Evolutionary conservation across 1,140 invertebrate species (phyloP).

Genomic region (Drosophila sulfurigaster): DNA sequence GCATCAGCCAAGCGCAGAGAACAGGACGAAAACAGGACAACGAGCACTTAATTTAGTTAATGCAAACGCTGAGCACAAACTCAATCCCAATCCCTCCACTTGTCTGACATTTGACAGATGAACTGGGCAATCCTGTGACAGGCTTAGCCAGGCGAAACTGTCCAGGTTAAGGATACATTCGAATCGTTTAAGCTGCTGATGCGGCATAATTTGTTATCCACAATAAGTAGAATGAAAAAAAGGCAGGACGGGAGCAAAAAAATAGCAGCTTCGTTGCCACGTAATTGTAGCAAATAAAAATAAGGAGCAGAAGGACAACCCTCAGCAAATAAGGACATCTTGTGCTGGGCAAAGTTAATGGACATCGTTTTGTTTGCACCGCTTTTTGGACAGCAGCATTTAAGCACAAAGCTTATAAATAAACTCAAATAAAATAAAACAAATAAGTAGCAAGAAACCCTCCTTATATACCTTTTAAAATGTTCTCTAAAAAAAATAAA

Average conservation of each 20-base stretch:
- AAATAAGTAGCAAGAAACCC: background rate
- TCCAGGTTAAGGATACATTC: slow-evolving; percentile 60
- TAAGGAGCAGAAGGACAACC: slow-evolving; percentile 12
- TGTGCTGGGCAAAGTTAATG: slow-evolving; percentile 43
- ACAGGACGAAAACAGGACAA: slow-evolving; percentile 27
- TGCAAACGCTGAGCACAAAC: slow-evolving; percentile 59
- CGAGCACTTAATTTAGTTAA: slow-evolving; percentile 80
- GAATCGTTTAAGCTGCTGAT: slow-evolving; percentile 67
- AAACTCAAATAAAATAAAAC: slow-evolving; percentile 21
- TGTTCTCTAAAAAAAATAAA: too few species aligned
- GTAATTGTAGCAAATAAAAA: slow-evolving; percentile 66
- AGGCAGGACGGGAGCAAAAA: slow-evolving; percentile 9
- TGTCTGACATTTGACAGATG: slow-evolving; percentile 80
- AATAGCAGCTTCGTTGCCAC: slow-evolving; percentile 41
- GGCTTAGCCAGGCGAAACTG: slow-evolving; percentile 19
- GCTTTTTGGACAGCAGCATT: slow-evolving; percentile 51
- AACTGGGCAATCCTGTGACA: slow-evolving; percentile 51
- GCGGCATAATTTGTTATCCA: slow-evolving; percentile 73
- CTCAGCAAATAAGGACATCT: slow-evolving; percentile 1
- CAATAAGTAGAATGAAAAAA: background rate
- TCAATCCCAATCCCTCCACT: slow-evolving; percentile 9
- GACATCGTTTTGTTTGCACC: slow-evolving; percentile 46
- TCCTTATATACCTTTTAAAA: too few species aligned
- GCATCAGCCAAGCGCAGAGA: slow-evolving; percentile 58
- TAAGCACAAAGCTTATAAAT: slow-evolving; percentile 55